Percentiles rank a stretch among this genome's conserved stretches.
These are phyloP conservation scores for Macrophya annulata DNA, from an alignment of 2,888 invertebrate genomes.

Conservation along the genomic window DNA sequence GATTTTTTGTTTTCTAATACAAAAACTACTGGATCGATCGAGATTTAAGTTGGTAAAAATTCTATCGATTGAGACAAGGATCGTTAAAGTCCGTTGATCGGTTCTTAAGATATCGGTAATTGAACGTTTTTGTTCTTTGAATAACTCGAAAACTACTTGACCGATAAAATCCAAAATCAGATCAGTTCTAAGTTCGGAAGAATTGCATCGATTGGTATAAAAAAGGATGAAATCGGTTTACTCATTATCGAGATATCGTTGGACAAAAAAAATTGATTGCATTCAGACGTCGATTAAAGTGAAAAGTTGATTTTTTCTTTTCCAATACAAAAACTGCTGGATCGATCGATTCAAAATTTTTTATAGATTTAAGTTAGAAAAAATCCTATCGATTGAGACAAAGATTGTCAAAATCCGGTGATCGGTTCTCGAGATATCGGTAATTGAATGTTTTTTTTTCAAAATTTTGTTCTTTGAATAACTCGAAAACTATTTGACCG, in stretches of 20 bases:
- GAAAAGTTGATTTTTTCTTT: not conserved
- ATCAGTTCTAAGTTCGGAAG: not conserved
- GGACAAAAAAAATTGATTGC: no score
- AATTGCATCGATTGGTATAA: not conserved
- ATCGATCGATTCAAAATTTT: no score
- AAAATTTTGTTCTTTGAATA: not conserved
- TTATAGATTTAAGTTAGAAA: not conserved
- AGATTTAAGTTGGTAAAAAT: not conserved
- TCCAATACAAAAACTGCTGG: not conserved
- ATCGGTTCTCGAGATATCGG: not conserved
- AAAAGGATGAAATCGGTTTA: not conserved
- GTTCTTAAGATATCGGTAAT: not conserved
- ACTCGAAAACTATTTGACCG: not conserved
- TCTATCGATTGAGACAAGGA: no score
- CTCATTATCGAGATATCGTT: no score
- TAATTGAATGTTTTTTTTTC: not conserved
- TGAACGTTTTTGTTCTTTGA: not conserved
- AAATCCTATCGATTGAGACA: not conserved
- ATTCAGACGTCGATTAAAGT: not conserved
- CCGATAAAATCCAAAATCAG: not conserved
- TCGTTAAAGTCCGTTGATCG: not conserved
- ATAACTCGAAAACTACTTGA: no score
- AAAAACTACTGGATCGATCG: not conserved
- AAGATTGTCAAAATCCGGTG: not conserved
- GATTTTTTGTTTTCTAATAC: not conserved